Percentiles rank a stretch among this genome's conserved stretches.
These are phyloP conservation scores for Zenarchopterus dispar DNA, from an alignment of 2,797 vertebrate species.

Conservation along the genomic window DNA sequence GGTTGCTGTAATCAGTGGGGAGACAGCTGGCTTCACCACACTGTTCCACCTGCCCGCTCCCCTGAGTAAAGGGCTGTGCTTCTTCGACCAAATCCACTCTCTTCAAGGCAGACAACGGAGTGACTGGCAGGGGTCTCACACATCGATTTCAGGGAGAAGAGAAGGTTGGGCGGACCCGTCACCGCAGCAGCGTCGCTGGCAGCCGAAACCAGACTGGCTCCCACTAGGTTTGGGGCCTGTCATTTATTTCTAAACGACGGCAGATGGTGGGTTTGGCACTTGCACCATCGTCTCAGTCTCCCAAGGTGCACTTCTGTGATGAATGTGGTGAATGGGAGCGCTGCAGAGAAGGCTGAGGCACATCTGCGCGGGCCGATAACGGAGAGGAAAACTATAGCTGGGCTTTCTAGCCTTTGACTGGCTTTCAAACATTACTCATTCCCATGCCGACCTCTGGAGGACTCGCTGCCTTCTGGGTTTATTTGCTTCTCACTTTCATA, in stretches of 20 bases:
- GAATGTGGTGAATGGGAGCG: slow-evolving; percentile 77
- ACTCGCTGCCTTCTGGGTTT: slow-evolving; percentile 49
- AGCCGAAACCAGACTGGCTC: slow-evolving; percentile 75
- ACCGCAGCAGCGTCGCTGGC: slow-evolving; percentile 64
- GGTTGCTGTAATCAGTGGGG: slow-evolving; percentile 73
- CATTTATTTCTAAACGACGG: slow-evolving; percentile 83
- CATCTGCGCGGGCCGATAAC: slow-evolving; percentile 80
- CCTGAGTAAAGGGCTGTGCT: slow-evolving; percentile 74
- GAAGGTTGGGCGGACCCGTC: slow-evolving; percentile 71
- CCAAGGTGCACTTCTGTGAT: slow-evolving; percentile 81
- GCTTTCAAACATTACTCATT: slow-evolving; percentile 66
- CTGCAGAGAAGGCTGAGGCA: slow-evolving; percentile 70
- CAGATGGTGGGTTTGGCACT: slow-evolving; percentile 81
- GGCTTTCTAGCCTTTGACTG: slow-evolving; percentile 61
- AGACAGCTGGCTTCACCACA: slow-evolving; percentile 74
- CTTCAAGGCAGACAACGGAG: slow-evolving; percentile 60
- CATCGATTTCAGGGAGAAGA: slow-evolving; percentile 68
- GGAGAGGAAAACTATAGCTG: slow-evolving; percentile 72
- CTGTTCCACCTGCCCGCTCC: slow-evolving; percentile 78
- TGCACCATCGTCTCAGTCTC: slow-evolving; percentile 73
- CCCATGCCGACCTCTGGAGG: slow-evolving; percentile 55
- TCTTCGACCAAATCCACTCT: slow-evolving; percentile 77
- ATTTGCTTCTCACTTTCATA: slow-evolving; percentile 66
- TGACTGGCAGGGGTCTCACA: slow-evolving; percentile 77
- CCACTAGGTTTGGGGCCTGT: slow-evolving; percentile 77